These are phyloP conservation scores for Antheraea assamensis DNA, from an alignment of 2,888 invertebrate genomes.

Conservation along the genomic window DNA sequence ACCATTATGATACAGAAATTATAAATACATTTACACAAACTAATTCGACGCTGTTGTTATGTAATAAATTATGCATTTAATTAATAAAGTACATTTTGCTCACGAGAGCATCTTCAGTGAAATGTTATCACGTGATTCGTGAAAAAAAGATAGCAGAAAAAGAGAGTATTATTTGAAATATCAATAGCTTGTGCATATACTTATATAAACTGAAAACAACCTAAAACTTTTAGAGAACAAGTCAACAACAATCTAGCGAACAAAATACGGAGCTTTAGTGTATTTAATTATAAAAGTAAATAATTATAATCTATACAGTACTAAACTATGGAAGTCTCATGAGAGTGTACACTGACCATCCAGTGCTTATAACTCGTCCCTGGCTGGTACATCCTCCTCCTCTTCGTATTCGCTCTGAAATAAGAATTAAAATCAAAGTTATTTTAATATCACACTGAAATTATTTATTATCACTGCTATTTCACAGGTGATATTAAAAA, in stretches of 20 bases:
- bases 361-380: constrained; percentile 89
- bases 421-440: background rate
- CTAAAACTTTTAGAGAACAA: background rate
- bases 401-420: constrained; percentile 84
- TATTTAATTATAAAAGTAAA: constrained; percentile 63
- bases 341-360: constrained; percentile 46
- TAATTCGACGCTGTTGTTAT: constrained; percentile 62
- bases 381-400: constrained; percentile 87
- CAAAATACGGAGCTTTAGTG: constrained; percentile 65
- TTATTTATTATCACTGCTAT: background rate
- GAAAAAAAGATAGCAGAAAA: background rate
- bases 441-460: background rate
- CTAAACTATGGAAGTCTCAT: constrained; percentile 75
- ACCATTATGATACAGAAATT: constrained; percentile 80
- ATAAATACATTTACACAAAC: constrained; percentile 69
- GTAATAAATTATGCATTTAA: constrained; percentile 66
- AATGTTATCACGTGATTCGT: background rate
- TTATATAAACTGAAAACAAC: constrained; percentile 27
- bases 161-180: constrained; percentile 6
- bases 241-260: constrained; percentile 59
- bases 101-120: background rate
- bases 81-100: constrained; percentile 54
- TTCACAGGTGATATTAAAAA: background rate
- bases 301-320: constrained; percentile 74
- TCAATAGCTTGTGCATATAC: background rate